These are phyloP conservation scores for Aricia agestis DNA, from an alignment of 1,140 invertebrate genomes.

Conservation along the genomic window DNA sequence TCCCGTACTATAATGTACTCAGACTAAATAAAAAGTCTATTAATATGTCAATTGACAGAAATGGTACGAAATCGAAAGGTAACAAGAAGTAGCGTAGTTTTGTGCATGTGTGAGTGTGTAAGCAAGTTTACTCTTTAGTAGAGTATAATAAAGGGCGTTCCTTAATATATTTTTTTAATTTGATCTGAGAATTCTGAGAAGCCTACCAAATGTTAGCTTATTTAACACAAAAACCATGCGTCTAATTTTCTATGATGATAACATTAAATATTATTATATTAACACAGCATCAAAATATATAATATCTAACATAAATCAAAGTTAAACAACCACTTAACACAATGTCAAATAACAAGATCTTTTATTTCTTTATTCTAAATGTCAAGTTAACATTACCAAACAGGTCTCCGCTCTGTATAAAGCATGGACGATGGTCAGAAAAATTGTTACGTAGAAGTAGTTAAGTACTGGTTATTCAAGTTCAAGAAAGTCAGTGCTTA, in stretches of 20 bases:
- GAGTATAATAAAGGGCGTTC: no score
- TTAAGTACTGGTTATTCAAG: slow-evolving; percentile 1
- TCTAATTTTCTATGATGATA: background rate
- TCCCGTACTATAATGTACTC: no score
- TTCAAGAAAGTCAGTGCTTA: background rate
- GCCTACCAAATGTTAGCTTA: background rate
- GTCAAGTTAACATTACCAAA: slow-evolving; percentile 2
- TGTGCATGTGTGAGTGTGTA: no score
- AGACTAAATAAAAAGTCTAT: no score
- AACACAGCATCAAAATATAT: background rate
- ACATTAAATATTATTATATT: no score
- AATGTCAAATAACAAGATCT: background rate
- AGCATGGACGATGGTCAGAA: background rate
- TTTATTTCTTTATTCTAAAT: background rate
- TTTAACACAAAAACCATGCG: background rate
- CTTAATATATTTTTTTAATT: no score
- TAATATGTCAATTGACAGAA: no score
- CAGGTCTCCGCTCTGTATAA: background rate
- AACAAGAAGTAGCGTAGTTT: no score
- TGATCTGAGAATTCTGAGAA: no score
- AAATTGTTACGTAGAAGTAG: background rate
- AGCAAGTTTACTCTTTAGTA: no score
- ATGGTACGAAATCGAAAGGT: no score
- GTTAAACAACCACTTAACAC: background rate
- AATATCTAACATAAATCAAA: background rate